phyloP scores from a whole-genome alignment of 1,140 invertebrate species.

The Nebria ingens region DNA sequence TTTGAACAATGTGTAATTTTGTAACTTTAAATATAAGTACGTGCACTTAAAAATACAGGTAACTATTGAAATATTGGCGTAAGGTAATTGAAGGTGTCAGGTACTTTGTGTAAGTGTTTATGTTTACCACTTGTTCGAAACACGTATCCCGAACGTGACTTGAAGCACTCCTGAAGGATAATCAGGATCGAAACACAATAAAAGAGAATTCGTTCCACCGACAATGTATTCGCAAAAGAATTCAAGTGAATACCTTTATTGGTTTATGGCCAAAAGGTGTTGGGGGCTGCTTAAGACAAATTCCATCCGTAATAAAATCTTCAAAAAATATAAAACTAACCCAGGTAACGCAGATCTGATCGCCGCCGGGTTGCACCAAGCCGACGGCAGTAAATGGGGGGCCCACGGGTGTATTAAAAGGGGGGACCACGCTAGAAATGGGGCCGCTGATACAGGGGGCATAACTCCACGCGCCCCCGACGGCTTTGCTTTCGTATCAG shows the following conservation, averaged over 20 bases:
- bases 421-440: constrained; percentile 32
- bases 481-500: constrained; percentile 6
- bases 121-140: not conserved
- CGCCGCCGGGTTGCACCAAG: constrained; percentile 28
- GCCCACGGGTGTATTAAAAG: constrained; percentile 33
- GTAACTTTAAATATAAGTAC: too few relatives aligned
- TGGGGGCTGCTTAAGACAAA: too few relatives aligned
- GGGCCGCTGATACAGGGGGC: constrained; percentile 22
- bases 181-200: too few relatives aligned
- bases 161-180: constrained; percentile 4
- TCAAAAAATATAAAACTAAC: constrained; percentile 26
- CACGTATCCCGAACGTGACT: constrained; percentile 21
- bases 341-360: constrained; percentile 30
- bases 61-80: too few relatives aligned
- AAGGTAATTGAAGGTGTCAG: not conserved
- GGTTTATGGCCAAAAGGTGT: too few relatives aligned
- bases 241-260: too few relatives aligned
- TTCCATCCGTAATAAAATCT: too few relatives aligned
- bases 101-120: not conserved
- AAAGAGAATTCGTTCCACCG: too few relatives aligned
- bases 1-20: too few relatives aligned
- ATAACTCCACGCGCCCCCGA: constrained; percentile 17
- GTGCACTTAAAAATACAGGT: too few relatives aligned
- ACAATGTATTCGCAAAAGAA: too few relatives aligned
- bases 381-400: constrained; percentile 29